A percentile compares a stretch with the other conserved stretches of the same genome.
These are phyloP conservation scores for Pedionomus torquatus DNA, from an alignment of 2,113 vertebrate genomes.

Conservation along the genomic window DNA sequence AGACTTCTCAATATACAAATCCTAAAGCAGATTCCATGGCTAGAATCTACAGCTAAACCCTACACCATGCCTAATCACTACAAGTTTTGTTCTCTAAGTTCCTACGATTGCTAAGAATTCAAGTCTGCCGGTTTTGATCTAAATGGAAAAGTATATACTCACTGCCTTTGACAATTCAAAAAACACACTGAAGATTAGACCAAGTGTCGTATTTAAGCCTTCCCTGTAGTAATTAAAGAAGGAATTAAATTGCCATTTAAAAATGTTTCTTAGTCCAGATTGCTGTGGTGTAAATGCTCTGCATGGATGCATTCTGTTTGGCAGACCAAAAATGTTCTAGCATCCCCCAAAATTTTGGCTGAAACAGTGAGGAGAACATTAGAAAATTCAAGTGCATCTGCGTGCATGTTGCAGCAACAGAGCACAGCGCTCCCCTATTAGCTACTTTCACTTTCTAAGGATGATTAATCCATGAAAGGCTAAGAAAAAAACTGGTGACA, in stretches of 20 bases:
- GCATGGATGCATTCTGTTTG: background rate
- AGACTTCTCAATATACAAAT: background rate
- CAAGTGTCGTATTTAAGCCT: background rate
- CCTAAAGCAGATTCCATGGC: background rate
- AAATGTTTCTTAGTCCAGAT: background rate
- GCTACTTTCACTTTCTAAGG: background rate
- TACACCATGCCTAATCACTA: background rate
- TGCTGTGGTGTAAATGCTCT: background rate
- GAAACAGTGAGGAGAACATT: background rate
- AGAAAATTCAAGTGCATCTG: background rate
- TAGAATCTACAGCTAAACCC: background rate
- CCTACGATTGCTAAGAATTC: background rate
- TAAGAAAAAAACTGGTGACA: background rate
- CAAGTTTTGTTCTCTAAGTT: background rate
- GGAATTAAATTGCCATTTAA: background rate
- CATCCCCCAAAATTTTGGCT: background rate
- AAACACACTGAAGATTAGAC: background rate
- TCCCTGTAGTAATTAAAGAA: background rate
- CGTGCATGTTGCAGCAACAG: background rate
- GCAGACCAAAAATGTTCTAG: background rate
- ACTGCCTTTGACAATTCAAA: background rate
- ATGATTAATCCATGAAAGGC: background rate
- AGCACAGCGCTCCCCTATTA: background rate
- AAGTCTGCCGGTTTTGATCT: background rate
- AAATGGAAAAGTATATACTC: background rate